Evolutionary conservation across 1,140 invertebrate species (phyloP).

Genomic region (Schlechtendalia chinensis): DNA sequence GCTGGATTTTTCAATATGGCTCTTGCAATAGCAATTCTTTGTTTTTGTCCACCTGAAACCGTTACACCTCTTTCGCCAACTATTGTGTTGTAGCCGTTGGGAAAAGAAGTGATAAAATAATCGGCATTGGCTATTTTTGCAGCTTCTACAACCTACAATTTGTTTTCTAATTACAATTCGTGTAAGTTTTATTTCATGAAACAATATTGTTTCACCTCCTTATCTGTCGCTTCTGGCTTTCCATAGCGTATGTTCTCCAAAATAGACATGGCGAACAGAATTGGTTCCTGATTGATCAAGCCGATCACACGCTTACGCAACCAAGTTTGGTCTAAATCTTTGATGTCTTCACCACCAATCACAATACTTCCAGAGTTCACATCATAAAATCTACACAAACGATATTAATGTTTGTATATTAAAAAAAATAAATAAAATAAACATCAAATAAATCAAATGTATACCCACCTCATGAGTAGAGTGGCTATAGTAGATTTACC

Average conservation of each 20-base stretch:
- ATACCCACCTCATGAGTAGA: conserved; percentile 72
- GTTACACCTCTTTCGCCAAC: conserved; percentile 76
- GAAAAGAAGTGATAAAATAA: conserved; percentile 82
- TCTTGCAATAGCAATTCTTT: conserved; percentile 79
- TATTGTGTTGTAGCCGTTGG: conserved; percentile 79
- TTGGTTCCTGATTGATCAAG: conserved; percentile 90
- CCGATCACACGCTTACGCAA: conserved; percentile 78
- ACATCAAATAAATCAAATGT: not conserved
- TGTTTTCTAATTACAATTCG: conserved; percentile 38
- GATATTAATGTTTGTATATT: conserved; percentile 49
- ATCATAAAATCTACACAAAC: conserved; percentile 76
- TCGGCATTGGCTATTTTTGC: conserved; percentile 87
- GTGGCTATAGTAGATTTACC: conserved; percentile 89
- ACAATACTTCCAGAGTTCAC: conserved; percentile 71
- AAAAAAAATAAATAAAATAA: not conserved
- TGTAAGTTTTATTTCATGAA: not conserved
- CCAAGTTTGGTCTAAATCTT: conserved; percentile 78
- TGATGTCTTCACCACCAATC: conserved; percentile 76
- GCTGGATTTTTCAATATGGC: conserved; percentile 77
- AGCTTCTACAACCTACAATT: conserved; percentile 68
- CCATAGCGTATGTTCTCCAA: conserved; percentile 93
- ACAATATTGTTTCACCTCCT: conserved; percentile 60
- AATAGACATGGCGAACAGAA: conserved; percentile 87
- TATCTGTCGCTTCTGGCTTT: conserved; percentile 67
- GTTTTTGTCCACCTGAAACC: conserved; percentile 79